Evolutionary conservation across 2,113 vertebrate species (phyloP), one percentile per base, ranked within the genome.

Genomic region (Peromyscus californicus): DNA sequence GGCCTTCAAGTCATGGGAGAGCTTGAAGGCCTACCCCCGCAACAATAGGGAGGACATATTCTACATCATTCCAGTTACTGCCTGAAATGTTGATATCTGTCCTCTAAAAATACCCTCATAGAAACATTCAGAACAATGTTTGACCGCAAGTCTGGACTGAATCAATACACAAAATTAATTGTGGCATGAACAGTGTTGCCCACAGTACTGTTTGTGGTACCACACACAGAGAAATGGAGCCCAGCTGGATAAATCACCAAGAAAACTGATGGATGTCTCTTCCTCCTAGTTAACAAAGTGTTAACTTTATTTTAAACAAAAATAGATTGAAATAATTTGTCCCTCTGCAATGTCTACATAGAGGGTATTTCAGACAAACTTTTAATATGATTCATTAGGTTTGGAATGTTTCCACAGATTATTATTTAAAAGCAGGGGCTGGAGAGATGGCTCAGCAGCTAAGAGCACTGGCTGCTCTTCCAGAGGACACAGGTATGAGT

Each of bases 21-120:
- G 51, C 1, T 29, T 1, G n/a, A n/a, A n/a, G n/a, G 11, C 12
- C 24, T 17, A 24, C 12, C 17, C 2, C 36, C 36, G 0, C 0
- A 51, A 33, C n/a, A 69, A 70, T 19, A 11, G 21, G 45, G 74
- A 90, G 26, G 33, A 3, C 74, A 54, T 51, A 51, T 4, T 65
- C 36, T 29, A 4, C 21, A 59, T 86, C 78, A 31, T 19, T 89
- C 72, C 24, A 85, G 24, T 36, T 79, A 51, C n/a, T 42, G 22
- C 13, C 92, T 26, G 91, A 57, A 94, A 75, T 84, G n/a, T 24
- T 48, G 33, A 75, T 54, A 26, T 63, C 36, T 45, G 39, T n/a
- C 36, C 70, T 69, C 39, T 9, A 2, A 76, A 86, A 79, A 93
- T 19, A 42, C 13, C 10, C 10, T 76, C 33, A 19, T 21, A 59